Evolutionary conservation across 1,140 invertebrate genomes (phyloP).

Genomic region (Temnothorax nylanderi): DNA sequence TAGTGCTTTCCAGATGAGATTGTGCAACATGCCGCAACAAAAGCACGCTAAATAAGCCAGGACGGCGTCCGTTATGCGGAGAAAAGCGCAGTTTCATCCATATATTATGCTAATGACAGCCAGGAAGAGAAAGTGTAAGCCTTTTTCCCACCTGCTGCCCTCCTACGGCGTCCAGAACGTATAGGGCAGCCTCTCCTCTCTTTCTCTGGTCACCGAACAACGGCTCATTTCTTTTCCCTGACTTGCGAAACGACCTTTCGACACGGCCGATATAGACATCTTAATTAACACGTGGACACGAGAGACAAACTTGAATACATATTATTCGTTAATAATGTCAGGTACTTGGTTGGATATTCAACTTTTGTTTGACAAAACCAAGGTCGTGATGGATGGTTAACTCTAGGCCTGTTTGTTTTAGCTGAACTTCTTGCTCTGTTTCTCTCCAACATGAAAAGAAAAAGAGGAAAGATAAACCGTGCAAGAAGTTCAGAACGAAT

Average conservation of each 20-base stretch:
- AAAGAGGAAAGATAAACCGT: no score
- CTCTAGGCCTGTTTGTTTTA: background rate
- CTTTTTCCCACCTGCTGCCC: constrained; percentile 82
- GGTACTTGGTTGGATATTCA: background rate
- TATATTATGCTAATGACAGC: constrained; percentile 81
- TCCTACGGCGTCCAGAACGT: constrained; percentile 61
- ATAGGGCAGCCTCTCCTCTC: constrained; percentile 13
- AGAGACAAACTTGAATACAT: background rate
- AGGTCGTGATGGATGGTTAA: background rate
- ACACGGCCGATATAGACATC: constrained; percentile 54
- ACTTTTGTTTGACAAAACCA: constrained; percentile 4
- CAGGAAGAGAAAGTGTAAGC: constrained; percentile 79
- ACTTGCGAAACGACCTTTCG: constrained; percentile 58
- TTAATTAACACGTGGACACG: constrained; percentile 54
- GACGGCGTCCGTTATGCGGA: constrained; percentile 16
- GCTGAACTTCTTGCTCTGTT: no score
- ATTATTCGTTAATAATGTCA: background rate
- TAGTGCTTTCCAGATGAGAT: constrained; percentile 30
- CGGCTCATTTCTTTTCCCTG: constrained; percentile 10
- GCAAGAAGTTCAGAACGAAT: no score
- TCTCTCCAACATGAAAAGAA: no score
- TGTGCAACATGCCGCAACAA: constrained; percentile 34
- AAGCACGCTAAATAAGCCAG: constrained; percentile 51
- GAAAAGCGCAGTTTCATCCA: constrained; percentile 41
- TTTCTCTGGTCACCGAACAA: background rate